phyloP scores from a whole-genome alignment of 2,113 vertebrate genomes.

The Xiphophorus maculatus region DNA sequence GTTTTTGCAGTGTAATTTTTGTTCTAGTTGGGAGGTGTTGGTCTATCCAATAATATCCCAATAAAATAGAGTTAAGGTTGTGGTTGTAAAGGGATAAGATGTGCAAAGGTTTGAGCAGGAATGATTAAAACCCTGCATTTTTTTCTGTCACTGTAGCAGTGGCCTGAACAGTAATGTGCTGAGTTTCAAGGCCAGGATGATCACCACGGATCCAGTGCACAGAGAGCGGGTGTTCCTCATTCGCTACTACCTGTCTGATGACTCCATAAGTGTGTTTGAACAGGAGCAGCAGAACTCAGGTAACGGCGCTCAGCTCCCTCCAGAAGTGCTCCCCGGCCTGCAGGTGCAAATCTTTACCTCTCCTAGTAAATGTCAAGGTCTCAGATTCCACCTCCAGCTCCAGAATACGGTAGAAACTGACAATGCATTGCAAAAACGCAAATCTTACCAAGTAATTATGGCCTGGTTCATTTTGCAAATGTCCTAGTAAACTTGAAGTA shows the following conservation, averaged over 20 bases:
- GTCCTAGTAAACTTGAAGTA: no score
- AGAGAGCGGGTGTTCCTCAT: slow-evolving; percentile 82
- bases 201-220: slow-evolving; percentile 75
- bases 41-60: no score
- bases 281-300: slow-evolving; percentile 84
- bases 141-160: slow-evolving; percentile 60
- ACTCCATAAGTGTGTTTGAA: slow-evolving; percentile 88
- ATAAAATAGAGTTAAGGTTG: no score
- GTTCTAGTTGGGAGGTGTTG: background rate
- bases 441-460: no score
- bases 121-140: background rate
- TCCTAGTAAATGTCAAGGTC: slow-evolving; percentile 15
- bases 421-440: background rate
- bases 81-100: no score
- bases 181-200: slow-evolving; percentile 82
- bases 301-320: slow-evolving; percentile 49
- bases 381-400: slow-evolving; percentile 21
- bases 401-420: slow-evolving; percentile 14
- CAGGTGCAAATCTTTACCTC: slow-evolving; percentile 24
- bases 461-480: no score
- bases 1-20: background rate
- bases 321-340: background rate
- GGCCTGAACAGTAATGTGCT: slow-evolving; percentile 84
- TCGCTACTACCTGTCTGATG: slow-evolving; percentile 87
- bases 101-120: no score